Base-by-base conservation (phyloP, 1,140 invertebrate species). In the Lanistes nyassanus region DNA sequence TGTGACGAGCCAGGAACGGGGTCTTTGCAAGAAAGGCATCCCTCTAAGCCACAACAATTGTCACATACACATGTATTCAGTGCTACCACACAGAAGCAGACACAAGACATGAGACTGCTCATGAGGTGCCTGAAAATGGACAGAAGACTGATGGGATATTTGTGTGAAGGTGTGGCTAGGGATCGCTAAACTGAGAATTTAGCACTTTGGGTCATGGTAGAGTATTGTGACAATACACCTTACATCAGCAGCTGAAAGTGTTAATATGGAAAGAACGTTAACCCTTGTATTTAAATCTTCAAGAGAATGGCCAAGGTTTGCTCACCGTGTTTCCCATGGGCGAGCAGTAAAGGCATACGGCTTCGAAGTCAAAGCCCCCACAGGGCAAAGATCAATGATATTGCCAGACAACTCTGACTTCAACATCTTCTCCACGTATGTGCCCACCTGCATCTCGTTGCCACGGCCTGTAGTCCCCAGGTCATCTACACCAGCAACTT, bases 381-480 rank as follows among this genome's bases (percentile, higher is more conserved):
- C 98, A 53, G 98, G 98, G 89, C 98, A 99, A 65, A 99, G 91
- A 91, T 99, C 98, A 82, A 99, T 99, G 31, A 99, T 94, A 88
- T 99, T 99, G 55, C 98, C 98, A 68, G 97, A 99, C 21, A 99
- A 90, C 90, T 99, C 98, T 0, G 97, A 98, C 56, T 97, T 91
- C 85, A 99, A 96, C 91, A 99, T 93, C 91, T 99, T 99, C 85
- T 99, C 97, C 6, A 99, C 96, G 85, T 99, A 99, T 0, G 98
- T 99, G 39, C 98, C 98, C 74, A 99, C 95, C 92, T 97, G 96
- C 97, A 99, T 98, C 83, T 98, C 95, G 84, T 93, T 94, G 68
- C 98, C 97, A 85, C 98, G 92, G 3, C 97, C 97, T 65, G 97
- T 99, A 0, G 97, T 99, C 55, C 98, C 98, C 66, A 99, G 91